These are phyloP conservation scores for Chalcis sispes DNA, from an alignment of 2,888 invertebrate genomes.

Conservation along the genomic window DNA sequence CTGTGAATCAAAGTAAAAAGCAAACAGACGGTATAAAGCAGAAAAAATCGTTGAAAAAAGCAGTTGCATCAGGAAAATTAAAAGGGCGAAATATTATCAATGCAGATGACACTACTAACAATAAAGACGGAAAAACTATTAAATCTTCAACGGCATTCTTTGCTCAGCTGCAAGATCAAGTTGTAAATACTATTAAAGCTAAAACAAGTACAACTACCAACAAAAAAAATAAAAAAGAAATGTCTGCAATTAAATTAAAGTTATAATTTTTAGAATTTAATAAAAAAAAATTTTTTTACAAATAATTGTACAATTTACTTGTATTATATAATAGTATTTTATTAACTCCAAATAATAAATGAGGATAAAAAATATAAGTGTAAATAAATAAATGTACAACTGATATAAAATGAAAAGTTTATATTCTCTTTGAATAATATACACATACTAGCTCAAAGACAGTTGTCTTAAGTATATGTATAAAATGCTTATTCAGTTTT, in stretches of 20 bases:
- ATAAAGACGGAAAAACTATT: constrained; percentile 77
- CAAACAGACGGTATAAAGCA: constrained; percentile 69
- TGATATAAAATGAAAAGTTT: constrained; percentile 48
- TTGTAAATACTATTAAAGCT: constrained; percentile 77
- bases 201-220: constrained; percentile 71
- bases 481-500: constrained; percentile 49
- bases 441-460: constrained; percentile 51
- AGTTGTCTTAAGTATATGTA: constrained; percentile 50
- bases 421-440: constrained; percentile 53
- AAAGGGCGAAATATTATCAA: constrained; percentile 82
- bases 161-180: constrained; percentile 88
- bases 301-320: constrained; percentile 16
- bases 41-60: constrained; percentile 79
- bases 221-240: constrained; percentile 71
- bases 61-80: constrained; percentile 81
- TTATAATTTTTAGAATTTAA: constrained; percentile 75
- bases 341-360: neutral
- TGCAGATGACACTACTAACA: constrained; percentile 76
- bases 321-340: constrained; percentile 7
- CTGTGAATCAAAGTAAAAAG: constrained; percentile 77
- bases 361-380: constrained; percentile 14
- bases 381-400: constrained; percentile 44
- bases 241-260: constrained; percentile 81
- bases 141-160: constrained; percentile 92
- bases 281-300: constrained; percentile 25